Base-by-base conservation (phyloP, 2,113 vertebrate genomes). In the Dissostichus mawsoni region DNA sequence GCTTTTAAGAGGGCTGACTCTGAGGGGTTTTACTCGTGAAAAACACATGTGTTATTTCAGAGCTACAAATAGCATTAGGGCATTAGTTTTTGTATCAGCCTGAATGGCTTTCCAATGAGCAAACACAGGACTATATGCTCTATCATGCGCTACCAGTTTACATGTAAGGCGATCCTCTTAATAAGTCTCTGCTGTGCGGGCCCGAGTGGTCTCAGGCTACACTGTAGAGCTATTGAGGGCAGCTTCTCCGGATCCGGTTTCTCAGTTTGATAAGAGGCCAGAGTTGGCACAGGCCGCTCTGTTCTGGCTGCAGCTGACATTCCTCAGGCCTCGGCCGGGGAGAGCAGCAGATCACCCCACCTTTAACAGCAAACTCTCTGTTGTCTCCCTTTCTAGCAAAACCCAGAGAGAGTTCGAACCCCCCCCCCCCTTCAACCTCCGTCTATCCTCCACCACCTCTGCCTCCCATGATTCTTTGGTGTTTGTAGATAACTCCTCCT, bases 181-280 rank as follows among this genome's bases (percentile, higher is more conserved):
- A 82, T 83, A 74, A 68, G 75, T 67, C 55, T 70, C 29, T 75
- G 67, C 71, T 84, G 52, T 57, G 88, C 58, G 65, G 63, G 76
- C 78, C 69, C 3, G 71, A 85, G 84, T 75, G 78, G 68, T 87
- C 83, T 93, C 82, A 78, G 83, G 80, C 89, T 86, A 81, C 86
- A 85, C 79, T 86, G 74, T 85, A 62, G 79, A 84, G 75, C 84
- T 76, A 81, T 74, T 74, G 78, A 89, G 91, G 78, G 78, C 78
- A 82, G 88, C 82, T 74, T 83, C 87, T 84, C 73, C 76, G 3
- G 86, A 89, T 92, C 90, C 45, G 57, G 86, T 92, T 91, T 82
- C 92, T 81, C 29, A 53, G 87, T 84, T 87, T 92, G 92, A 92
- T 92, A 92, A 92, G 87, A 83, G 80, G 62, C 81, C 86, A 84